These are phyloP conservation scores for Drosophila suzukii DNA, from an alignment of 1,140 invertebrate species.

Conservation along the genomic window DNA sequence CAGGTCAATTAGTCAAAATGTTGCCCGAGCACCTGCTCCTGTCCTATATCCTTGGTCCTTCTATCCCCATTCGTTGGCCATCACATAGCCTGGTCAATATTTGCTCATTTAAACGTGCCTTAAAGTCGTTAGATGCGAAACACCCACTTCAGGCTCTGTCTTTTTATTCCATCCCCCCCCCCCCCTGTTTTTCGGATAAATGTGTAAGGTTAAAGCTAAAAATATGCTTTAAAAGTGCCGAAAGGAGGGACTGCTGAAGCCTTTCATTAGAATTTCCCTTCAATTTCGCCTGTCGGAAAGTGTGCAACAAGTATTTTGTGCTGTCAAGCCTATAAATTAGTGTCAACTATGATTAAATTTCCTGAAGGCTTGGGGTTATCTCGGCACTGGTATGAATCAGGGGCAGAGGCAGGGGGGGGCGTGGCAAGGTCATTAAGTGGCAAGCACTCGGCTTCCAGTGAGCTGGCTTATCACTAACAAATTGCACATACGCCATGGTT, in stretches of 20 bases:
- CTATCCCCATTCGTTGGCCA: conserved; percentile 8
- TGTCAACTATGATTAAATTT: conserved; percentile 58
- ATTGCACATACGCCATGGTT: conserved; percentile 55
- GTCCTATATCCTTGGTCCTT: conserved; percentile 1
- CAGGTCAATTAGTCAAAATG: conserved; percentile 75
- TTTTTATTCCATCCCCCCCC: too few species aligned
- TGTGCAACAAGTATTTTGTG: conserved; percentile 66
- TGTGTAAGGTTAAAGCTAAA: conserved; percentile 65
- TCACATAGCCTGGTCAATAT: conserved; percentile 56
- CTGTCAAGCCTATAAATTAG: conserved; percentile 57
- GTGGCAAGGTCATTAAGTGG: conserved; percentile 48
- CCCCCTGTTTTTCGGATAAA: conserved; percentile 18
- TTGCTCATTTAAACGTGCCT: conserved; percentile 61
- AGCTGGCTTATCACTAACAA: conserved; percentile 52
- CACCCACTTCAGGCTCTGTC: background rate
- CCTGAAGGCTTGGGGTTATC: conserved; percentile 17
- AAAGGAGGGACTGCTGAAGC: background rate
- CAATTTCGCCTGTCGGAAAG: conserved; percentile 42
- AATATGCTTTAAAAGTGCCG: conserved; percentile 59
- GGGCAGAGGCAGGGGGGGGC: conserved; percentile 6
- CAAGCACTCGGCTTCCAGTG: conserved; percentile 5
- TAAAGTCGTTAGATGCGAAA: conserved; percentile 58
- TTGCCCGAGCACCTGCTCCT: conserved; percentile 14
- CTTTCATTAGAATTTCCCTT: conserved; percentile 55
- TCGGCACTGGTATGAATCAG: background rate